Conservation (phyloP, 2,888 invertebrate species). For the Sinodicranocentrus sp. region DNA sequence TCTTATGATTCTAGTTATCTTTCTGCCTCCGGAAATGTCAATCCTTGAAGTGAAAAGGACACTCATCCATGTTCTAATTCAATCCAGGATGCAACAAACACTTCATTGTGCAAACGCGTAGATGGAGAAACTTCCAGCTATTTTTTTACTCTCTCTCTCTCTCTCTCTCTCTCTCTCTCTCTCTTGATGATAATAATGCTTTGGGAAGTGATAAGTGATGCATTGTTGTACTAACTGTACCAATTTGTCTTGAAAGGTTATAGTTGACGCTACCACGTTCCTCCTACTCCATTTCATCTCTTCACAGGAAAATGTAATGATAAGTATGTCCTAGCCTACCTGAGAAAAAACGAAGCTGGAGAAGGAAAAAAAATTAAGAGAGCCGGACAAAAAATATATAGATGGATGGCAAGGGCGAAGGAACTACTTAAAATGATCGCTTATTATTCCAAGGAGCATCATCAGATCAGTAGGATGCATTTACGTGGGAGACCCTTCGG, state of each 20-base stretch:
- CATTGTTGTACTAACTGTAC: slow-evolving; percentile 69
- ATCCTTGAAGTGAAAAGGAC: background rate
- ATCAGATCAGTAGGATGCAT: slow-evolving; percentile 67
- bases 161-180: too few relatives aligned
- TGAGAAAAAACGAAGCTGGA: background rate
- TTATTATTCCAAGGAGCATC: slow-evolving; percentile 51
- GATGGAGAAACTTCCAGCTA: too few relatives aligned
- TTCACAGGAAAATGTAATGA: background rate
- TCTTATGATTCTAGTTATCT: too few relatives aligned
- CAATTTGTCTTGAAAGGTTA: slow-evolving; percentile 69
- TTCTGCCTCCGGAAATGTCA: slow-evolving; percentile 50
- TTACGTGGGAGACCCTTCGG: slow-evolving; percentile 69
- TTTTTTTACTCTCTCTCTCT: too few relatives aligned
- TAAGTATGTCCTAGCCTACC: too few relatives aligned
- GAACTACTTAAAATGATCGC: slow-evolving; percentile 54
- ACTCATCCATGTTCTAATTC: background rate
- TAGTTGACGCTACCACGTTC: slow-evolving; percentile 49
- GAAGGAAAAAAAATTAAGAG: slow-evolving; percentile 20
- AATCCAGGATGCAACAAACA: slow-evolving; percentile 46
- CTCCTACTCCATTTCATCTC: background rate
- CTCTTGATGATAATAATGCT: slow-evolving; percentile 59
- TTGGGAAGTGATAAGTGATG: slow-evolving; percentile 68
- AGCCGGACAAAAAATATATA: background rate
- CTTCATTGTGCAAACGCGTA: slow-evolving; percentile 42
- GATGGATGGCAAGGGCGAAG: slow-evolving; percentile 33